Conservation (phyloP, 1,140 invertebrate genomes). For the Muscidifurax raptorellus region DNA sequence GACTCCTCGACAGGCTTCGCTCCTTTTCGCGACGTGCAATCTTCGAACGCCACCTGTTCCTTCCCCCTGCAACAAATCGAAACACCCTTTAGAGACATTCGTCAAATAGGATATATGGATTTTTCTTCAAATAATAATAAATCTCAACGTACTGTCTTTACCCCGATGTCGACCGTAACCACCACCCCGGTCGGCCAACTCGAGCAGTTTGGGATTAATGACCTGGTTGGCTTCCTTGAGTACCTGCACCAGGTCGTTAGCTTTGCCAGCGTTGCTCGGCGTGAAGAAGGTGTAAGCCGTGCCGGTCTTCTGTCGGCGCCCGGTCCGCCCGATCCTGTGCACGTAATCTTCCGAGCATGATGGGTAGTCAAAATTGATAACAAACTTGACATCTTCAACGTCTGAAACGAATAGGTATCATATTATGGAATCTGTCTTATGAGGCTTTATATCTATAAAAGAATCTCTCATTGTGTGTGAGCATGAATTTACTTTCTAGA, state of each 20-base stretch:
- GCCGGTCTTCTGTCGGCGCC: slow-evolving; percentile 94
- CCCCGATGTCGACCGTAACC: slow-evolving; percentile 70
- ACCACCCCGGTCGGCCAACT: slow-evolving; percentile 77
- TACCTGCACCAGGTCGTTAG: slow-evolving; percentile 93
- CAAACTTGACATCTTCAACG: slow-evolving; percentile 99
- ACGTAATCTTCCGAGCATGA: slow-evolving; percentile 99
- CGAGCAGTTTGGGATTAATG: slow-evolving; percentile 83
- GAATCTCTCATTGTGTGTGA: neutral
- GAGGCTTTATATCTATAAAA: neutral
- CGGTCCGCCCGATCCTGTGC: slow-evolving; percentile 98
- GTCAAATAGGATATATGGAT: no score
- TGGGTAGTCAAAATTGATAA: slow-evolving; percentile 99
- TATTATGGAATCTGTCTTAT: slow-evolving; percentile 6
- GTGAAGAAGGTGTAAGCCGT: slow-evolving; percentile 99
- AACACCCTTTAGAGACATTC: neutral
- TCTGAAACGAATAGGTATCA: slow-evolving; percentile 81
- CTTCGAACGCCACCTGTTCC: slow-evolving; percentile 71
- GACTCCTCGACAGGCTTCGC: slow-evolving; percentile 70
- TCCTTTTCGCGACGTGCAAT: slow-evolving; percentile 67
- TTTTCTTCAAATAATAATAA: neutral
- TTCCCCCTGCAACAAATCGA: slow-evolving; percentile 62
- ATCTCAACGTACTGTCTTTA: slow-evolving; percentile 42
- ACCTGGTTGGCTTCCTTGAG: slow-evolving; percentile 97
- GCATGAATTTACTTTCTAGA: slow-evolving; percentile 1
- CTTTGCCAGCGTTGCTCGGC: slow-evolving; percentile 92